Conservation (phyloP, 2,113 vertebrate genomes). For the Dasyprocta punctata region DNA sequence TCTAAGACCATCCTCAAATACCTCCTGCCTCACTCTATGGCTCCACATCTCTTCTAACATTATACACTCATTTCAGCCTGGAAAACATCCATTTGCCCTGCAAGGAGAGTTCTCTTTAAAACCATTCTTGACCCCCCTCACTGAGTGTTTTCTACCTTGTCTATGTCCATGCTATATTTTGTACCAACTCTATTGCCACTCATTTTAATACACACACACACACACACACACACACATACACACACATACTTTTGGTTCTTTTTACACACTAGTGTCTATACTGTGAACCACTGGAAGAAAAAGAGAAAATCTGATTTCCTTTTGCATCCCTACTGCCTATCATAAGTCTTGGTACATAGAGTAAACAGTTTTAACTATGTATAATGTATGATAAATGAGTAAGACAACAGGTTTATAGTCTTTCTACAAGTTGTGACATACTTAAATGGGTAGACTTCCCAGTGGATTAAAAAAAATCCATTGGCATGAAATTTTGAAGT, state of each 20-base stretch:
- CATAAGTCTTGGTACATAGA: background rate
- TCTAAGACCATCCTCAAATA: background rate
- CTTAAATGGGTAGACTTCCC: background rate
- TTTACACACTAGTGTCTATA: background rate
- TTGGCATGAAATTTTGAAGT: conserved; percentile 22
- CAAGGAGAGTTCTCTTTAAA: background rate
- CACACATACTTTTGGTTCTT: background rate
- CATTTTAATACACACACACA: background rate
- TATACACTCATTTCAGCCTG: background rate
- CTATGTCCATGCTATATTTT: background rate
- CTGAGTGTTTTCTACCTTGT: background rate
- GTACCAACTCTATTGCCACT: background rate
- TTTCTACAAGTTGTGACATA: background rate
- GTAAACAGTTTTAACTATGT: background rate
- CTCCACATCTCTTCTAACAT: background rate
- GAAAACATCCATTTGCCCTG: background rate
- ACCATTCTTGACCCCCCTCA: background rate
- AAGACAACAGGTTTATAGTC: background rate
- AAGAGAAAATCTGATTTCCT: background rate
- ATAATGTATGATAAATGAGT: background rate
- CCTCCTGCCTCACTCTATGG: background rate
- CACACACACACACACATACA: too few relatives aligned
- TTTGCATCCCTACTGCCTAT: background rate
- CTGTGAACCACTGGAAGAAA: background rate
- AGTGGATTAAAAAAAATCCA: background rate